Evolutionary conservation across 2,113 vertebrate species (phyloP).

Genomic region (Actenoides lindsayi): DNA sequence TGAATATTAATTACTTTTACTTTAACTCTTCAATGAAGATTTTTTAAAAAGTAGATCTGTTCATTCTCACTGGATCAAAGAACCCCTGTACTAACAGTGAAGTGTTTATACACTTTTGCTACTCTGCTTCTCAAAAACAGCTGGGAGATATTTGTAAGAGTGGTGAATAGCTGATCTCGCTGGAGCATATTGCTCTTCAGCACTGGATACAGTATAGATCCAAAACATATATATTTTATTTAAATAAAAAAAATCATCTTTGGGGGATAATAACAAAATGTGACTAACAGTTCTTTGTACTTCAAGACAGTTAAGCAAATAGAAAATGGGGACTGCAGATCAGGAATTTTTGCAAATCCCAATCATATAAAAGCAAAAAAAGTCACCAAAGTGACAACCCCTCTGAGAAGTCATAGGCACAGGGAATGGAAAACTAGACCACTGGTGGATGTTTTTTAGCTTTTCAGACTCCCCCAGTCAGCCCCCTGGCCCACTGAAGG

Average conservation of each 20-base stretch:
- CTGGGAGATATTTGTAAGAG: slow-evolving; percentile 2
- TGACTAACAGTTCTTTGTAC: background rate
- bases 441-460: background rate
- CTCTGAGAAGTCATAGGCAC: background rate
- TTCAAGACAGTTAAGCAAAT: background rate
- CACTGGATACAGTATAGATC: background rate
- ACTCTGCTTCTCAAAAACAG: slow-evolving; percentile 27
- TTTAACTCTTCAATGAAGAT: background rate
- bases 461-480: background rate
- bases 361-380: background rate
- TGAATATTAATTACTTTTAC: background rate
- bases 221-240: background rate
- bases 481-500: background rate
- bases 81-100: background rate
- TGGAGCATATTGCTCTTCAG: background rate
- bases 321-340: background rate
- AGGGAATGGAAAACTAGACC: background rate
- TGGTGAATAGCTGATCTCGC: background rate
- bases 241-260: background rate
- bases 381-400: background rate
- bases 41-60: background rate
- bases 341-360: background rate
- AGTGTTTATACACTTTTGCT: background rate
- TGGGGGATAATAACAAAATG: background rate
- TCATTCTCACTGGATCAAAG: background rate